A percentile compares a stretch with the other conserved stretches of the same genome.
These are phyloP conservation scores for Adelges cooleyi DNA, from an alignment of 1,140 invertebrate genomes.

Conservation along the genomic window DNA sequence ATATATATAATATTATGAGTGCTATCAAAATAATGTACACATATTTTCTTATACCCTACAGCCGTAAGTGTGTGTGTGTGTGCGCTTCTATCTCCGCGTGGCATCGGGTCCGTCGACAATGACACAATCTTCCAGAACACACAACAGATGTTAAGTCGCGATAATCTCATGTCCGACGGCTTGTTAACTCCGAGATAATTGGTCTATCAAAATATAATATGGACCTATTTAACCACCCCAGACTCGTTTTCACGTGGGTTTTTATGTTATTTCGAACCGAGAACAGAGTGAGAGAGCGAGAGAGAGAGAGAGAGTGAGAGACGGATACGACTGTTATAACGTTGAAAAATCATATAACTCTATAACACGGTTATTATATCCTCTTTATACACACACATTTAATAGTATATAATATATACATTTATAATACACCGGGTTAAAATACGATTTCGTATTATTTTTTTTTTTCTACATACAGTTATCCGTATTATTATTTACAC, in stretches of 20 bases:
- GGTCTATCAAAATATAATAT: constrained; percentile 24
- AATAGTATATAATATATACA: not conserved
- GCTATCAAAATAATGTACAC: no score
- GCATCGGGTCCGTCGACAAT: constrained; percentile 10
- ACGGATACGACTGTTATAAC: not conserved
- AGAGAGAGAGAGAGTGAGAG: not conserved
- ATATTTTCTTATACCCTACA: no score
- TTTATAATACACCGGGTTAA: constrained; percentile 13
- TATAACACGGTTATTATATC: not conserved
- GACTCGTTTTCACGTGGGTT: constrained; percentile 6
- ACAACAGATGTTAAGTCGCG: constrained; percentile 17
- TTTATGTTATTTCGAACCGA: no score
- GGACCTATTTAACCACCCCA: constrained; percentile 19
- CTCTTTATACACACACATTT: not conserved
- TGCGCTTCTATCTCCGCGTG: not conserved
- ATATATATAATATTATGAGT: no score
- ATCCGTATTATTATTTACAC: not conserved
- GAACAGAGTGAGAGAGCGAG: not conserved
- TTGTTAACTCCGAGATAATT: constrained; percentile 28
- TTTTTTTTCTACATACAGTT: not conserved
- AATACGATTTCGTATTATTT: constrained; percentile 24
- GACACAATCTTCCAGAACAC: not conserved
- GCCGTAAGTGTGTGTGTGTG: not conserved
- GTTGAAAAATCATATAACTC: not conserved
- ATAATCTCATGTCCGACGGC: constrained; percentile 20